Evolutionary conservation across 2,888 invertebrate genomes (phyloP), one percentile per base, ranked within the genome.

Genomic region (Cheilosia scutellata): DNA sequence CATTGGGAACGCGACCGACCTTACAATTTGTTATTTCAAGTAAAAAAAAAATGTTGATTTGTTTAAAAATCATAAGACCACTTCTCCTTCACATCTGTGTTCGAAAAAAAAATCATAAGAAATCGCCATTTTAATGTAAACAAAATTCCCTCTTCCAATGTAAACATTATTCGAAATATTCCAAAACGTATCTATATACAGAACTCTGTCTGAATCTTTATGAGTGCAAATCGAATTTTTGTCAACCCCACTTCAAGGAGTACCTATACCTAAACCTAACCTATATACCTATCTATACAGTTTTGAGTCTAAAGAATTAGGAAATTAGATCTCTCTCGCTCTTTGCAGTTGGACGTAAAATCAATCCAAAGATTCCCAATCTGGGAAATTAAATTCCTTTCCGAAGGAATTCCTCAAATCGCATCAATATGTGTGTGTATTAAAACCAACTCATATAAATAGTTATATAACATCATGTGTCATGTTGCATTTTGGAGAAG

Each of bases 101-200:
- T 47, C 5, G 16, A 6, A 44, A 20, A n/a, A 44, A 3, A 40
- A 44, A 6, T 44, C 16, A 5, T 5, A 16, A 16, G 47, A 47
- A 47, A 47, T 47, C 16, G 47, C 47, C 47, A 47, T 47, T 20
- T 47, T 47, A 16, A n/a, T 44, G 44, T 44, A 44, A 44, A 44
- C 44, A 44, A 44, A 44, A 20, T 47, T 3, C 7, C 7, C 47
- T 16, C 16, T 5, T 7, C 4, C 20, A 47, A 20, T 47, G 20
- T 47, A 47, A 47, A 47, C 47, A 47, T 11, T 47, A 20, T 47
- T 47, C 16, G 44, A 16, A 47, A 47, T 47, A 16, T 47, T 47
- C 7, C 2, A 16, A 20, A 7, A 5, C 6, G 9, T 11, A 9
- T 40, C 11, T 11, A 40, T 33, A 13, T 3, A 5, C 13, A n/a